Conservation (phyloP, 2,113 vertebrate species). For the Bubo bubo region DNA sequence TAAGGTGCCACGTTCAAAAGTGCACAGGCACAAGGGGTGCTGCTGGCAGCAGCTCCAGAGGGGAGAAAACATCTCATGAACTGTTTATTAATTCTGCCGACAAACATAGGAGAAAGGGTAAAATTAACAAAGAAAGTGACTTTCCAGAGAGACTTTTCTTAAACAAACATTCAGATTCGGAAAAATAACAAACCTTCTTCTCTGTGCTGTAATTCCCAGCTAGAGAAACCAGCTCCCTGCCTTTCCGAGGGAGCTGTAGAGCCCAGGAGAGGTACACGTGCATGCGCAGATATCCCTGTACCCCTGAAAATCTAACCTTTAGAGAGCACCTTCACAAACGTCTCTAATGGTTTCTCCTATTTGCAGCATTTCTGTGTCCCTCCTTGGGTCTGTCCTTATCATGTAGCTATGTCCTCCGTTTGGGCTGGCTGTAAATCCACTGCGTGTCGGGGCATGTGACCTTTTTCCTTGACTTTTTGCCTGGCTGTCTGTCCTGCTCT, state of each 20-base stretch:
- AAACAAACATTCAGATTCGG: too few species aligned
- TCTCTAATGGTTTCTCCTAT: accelerated
- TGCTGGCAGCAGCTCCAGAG: background rate
- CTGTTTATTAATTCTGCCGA: background rate
- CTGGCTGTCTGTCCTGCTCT: background rate
- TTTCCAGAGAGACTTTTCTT: background rate
- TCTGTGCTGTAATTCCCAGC: background rate
- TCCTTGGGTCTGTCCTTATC: accelerated
- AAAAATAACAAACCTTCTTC: background rate
- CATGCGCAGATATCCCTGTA: accelerated
- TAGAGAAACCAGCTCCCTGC: too few species aligned
- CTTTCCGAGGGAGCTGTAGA: background rate
- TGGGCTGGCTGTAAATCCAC: background rate
- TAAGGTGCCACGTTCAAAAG: too few species aligned
- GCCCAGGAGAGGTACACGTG: accelerated
- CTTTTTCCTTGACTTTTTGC: background rate
- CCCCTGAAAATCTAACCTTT: accelerated
- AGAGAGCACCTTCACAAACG: accelerated
- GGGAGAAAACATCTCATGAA: accelerated
- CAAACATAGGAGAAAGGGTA: accelerated
- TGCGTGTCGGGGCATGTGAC: accelerated
- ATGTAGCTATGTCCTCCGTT: accelerated
- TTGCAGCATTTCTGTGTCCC: background rate
- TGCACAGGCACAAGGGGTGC: accelerated
- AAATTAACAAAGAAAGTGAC: background rate